Conservation (phyloP, 1,140 invertebrate species). For the Drosophila burlai region DNA sequence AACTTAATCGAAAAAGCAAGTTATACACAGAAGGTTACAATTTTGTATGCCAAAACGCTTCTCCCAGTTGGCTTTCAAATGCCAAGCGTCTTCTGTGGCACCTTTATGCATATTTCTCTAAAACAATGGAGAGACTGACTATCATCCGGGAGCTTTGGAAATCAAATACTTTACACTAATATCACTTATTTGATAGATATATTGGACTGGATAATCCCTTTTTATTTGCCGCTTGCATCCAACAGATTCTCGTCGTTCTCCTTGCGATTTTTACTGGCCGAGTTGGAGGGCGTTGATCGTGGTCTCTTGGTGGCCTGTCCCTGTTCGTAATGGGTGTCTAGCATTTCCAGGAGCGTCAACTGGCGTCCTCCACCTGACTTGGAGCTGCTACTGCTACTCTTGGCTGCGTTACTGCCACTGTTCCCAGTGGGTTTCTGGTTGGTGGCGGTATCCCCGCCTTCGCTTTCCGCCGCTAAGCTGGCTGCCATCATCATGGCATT, state of each 20-base stretch:
- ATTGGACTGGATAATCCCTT: neutral
- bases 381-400: neutral
- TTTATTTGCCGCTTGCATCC: slow-evolving; percentile 29
- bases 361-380: slow-evolving; percentile 31
- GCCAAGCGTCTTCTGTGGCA: neutral
- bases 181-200: slow-evolving; percentile 37
- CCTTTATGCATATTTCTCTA: no score
- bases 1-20: neutral
- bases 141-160: neutral
- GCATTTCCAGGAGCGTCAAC: slow-evolving; percentile 61
- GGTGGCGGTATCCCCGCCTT: neutral
- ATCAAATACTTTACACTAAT: slow-evolving; percentile 18
- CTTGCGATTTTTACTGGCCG: slow-evolving; percentile 47
- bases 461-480: slow-evolving; percentile 33
- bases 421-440: neutral
- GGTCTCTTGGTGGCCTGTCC: slow-evolving; percentile 64
- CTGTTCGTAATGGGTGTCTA: slow-evolving; percentile 65
- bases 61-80: neutral
- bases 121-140: neutral
- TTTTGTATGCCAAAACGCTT: neutral
- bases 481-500: slow-evolving; percentile 60
- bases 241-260: slow-evolving; percentile 36
- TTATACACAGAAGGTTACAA: neutral
- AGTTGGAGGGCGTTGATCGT: slow-evolving; percentile 21
- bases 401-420: slow-evolving; percentile 1